Evolutionary conservation across 1,140 invertebrate species (phyloP), one percentile per base, ranked within the genome.

Genomic region (Pectinophora gossypiella): DNA sequence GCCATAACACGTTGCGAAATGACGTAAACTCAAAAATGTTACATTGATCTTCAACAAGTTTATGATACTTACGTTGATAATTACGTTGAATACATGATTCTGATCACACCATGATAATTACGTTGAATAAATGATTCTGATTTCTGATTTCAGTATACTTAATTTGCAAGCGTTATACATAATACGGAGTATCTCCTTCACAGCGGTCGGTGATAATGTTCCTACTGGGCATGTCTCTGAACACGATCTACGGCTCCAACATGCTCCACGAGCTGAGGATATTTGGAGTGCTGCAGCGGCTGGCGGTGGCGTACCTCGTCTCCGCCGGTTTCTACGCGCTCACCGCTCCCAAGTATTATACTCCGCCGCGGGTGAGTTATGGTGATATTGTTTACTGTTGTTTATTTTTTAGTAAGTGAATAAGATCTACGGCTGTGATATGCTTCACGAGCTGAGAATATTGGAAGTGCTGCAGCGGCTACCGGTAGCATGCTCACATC

Each of bases 391-490:
- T n/a, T n/a, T n/a, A n/a, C n/a, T n/a, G n/a, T n/a, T n/a, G n/a
- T n/a, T n/a, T n/a, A n/a, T n/a, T n/a, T n/a, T n/a, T n/a, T n/a
- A n/a, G n/a, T n/a, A n/a, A n/a, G n/a, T 96, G 22, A 95, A 95
- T 68, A 91, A 86, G 0, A 78, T 87, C 38, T 86, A 78, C 64
- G 90, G 89, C 0, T 75, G 88, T 23, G 81, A 81, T 48, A 72
- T 74, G 72, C 50, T 87, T 21, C 56, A 71, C 4, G 61, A 90
- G 15, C 80, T 97, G 19, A 89, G 96, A 19, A 90, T 97, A 59
- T 93, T 94, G 56, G 96, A 96, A 0, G 95, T 97, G 0, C 83
- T 98, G 50, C 96, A 98, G 77, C 89, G 96, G 52, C 91, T 98
- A 61, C 94, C 93, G 3, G 76, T 97, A 1, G 90, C 92, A 1